phyloP scores from a whole-genome alignment of 2,888 invertebrate genomes.

The Epirrita christyi region DNA sequence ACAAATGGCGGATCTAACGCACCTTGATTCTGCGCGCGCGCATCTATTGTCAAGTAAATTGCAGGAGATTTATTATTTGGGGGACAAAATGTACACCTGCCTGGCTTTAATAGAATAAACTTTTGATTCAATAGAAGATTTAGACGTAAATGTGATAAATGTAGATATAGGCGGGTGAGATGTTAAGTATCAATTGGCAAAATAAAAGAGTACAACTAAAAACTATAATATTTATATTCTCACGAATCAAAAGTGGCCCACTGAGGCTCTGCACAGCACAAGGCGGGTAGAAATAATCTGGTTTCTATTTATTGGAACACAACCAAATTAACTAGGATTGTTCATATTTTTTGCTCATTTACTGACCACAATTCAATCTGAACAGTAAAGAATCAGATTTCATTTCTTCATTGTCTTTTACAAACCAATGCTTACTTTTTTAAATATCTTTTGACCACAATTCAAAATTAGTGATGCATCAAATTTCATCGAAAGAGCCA shows the following conservation, averaged over 20 bases:
- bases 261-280: too few relatives aligned
- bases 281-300: too few relatives aligned
- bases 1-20: slow-evolving; percentile 37
- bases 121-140: slow-evolving; percentile 15
- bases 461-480: slow-evolving; percentile 19
- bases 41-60: slow-evolving; percentile 56
- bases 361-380: neutral
- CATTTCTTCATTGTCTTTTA: neutral
- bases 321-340: neutral
- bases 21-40: slow-evolving; percentile 54
- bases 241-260: neutral
- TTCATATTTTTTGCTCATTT: neutral
- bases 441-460: slow-evolving; percentile 12
- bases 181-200: slow-evolving; percentile 2
- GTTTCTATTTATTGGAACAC: too few relatives aligned
- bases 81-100: slow-evolving; percentile 53
- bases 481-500: slow-evolving; percentile 14
- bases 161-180: slow-evolving; percentile 10
- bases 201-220: slow-evolving; percentile 4
- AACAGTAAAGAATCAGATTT: neutral
- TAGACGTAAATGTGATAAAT: slow-evolving; percentile 22
- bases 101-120: slow-evolving; percentile 17
- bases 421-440: neutral
- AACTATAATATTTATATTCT: neutral
- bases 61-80: slow-evolving; percentile 52